Conservation (phyloP, 2,888 invertebrate genomes). For the Cepaea hortensis region DNA sequence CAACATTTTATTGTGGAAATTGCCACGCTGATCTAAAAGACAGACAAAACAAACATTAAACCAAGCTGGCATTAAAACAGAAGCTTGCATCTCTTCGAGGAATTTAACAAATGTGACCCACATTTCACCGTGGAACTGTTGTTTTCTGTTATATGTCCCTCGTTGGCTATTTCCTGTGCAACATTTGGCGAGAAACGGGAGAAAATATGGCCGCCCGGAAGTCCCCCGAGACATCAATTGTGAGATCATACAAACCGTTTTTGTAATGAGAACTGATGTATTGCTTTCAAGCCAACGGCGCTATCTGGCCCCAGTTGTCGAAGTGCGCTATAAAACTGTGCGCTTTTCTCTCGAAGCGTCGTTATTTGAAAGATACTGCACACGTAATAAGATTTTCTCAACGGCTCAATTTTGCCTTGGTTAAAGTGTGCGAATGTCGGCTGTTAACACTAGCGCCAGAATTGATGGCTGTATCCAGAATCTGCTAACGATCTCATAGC, state of each 20-base stretch:
- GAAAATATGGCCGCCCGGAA: neutral
- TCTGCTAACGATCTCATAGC: too few species aligned
- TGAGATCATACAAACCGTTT: conserved; percentile 6
- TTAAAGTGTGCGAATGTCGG: too few species aligned
- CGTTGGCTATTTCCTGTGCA: conserved; percentile 28
- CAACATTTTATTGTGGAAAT: too few species aligned
- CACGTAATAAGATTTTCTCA: neutral
- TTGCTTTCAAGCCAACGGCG: neutral
- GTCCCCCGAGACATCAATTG: neutral
- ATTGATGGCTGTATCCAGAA: too few species aligned
- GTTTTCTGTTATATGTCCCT: conserved; percentile 20
- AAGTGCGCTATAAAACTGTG: neutral
- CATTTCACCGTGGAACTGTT: conserved; percentile 9
- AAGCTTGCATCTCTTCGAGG: neutral
- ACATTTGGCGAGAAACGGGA: conserved; percentile 11
- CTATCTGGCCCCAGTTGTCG: neutral
- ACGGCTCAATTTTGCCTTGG: too few species aligned
- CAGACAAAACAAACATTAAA: too few species aligned
- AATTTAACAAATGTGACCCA: neutral
- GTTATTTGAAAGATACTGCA: neutral
- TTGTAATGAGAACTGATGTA: conserved; percentile 23
- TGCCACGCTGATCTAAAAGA: too few species aligned
- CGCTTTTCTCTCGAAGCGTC: neutral
- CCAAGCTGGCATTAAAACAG: too few species aligned
- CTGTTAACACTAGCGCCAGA: too few species aligned